phyloP scores from a whole-genome alignment of 2,113 vertebrate species.

The Tricholaema leucomelas region DNA sequence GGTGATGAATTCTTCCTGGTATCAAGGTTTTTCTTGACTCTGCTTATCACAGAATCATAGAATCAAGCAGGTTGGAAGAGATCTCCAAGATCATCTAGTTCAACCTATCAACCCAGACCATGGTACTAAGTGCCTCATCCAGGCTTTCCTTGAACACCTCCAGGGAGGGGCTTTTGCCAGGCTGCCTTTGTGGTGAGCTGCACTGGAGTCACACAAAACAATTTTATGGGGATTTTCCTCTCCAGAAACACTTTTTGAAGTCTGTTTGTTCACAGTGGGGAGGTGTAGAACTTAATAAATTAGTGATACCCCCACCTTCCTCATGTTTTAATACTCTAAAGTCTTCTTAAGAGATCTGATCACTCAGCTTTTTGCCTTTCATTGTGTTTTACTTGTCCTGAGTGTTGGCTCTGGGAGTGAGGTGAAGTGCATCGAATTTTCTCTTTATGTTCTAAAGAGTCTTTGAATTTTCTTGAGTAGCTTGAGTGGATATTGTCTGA shows the following conservation, averaged over 20 bases:
- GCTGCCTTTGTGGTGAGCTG: neutral
- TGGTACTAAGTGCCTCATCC: too few species aligned
- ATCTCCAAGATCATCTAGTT: too few species aligned
- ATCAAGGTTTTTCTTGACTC: neutral
- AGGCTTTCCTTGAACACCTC: too few species aligned
- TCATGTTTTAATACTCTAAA: neutral
- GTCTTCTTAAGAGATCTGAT: neutral
- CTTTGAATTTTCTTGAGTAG: neutral
- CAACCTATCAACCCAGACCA: too few species aligned
- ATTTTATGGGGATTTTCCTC: neutral
- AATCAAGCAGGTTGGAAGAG: too few species aligned
- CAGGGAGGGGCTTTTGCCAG: neutral
- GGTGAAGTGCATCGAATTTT: fast-evolving
- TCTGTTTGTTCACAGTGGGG: neutral
- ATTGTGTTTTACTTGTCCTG: neutral
- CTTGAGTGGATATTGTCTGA: neutral
- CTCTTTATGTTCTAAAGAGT: neutral
- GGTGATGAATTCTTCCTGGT: neutral
- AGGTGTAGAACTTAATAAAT: neutral
- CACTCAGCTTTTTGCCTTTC: neutral
- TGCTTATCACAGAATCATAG: too few species aligned
- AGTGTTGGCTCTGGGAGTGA: neutral
- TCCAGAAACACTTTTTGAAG: neutral
- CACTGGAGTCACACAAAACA: neutral
- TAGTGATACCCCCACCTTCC: neutral